Evolutionary conservation across 2,113 vertebrate species (phyloP), one percentile per base, ranked within the genome.

Genomic region (Aspidoscelis tigris): DNA sequence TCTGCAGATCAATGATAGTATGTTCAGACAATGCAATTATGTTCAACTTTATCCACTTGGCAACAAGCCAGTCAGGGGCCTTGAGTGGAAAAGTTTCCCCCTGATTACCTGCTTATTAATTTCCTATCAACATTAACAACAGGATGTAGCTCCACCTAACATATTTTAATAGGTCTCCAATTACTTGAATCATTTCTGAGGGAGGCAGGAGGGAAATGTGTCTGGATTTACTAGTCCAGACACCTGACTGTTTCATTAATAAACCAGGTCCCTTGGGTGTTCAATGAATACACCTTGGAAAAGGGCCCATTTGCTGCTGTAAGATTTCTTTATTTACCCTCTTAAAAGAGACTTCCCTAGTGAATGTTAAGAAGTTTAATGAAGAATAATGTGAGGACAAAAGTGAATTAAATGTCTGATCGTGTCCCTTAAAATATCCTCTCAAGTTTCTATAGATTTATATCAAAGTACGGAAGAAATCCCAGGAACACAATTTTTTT

Each of bases 61-160:
- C 0, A n/a, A 26, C 16, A 72, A 91, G 89, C 74, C 83, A 55
- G 82, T 26, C n/a, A 0, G 0, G 78, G 82, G 84, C 70, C 72
- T 85, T 6, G 8, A 66, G 76, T 71, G 80, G 84, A 85, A 93
- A 85, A 72, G 43, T 94, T 72, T 86, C 71, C 84, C 33, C 83
- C 75, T 74, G 55, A 88, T 33, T 0, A 0, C 16, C 66, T 18
- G 0, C 83, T 93, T 91, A 79, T 86, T 84, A 90, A 81, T 87
- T 92, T 91, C 90, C 92, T 90, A 95, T 95, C 93, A 92, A 93
- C 92, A 85, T 94, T 91, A 92, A 92, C 47, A 44, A 80, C 87
- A 94, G 93, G 94, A 93, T 83, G 74, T 92, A 84, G 71, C 88
- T 93, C 82, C 85, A 90, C 80, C 85, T 92, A 84, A 86, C 24